phyloP scores from a whole-genome alignment of 2,888 invertebrate genomes.

The Dicycla oo region DNA sequence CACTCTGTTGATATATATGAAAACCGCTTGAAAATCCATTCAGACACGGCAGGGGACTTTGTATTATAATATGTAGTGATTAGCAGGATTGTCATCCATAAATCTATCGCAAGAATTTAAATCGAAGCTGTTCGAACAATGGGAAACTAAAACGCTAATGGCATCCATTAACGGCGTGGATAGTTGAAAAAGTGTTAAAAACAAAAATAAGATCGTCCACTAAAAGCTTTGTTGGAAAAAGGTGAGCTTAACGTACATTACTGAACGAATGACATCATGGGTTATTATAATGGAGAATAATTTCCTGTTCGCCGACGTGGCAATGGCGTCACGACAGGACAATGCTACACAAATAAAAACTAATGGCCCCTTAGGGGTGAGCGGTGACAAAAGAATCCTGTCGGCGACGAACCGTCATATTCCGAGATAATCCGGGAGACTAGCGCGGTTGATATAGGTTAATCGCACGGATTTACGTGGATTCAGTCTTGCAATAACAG shows the following conservation, averaged over 20 bases:
- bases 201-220: slow-evolving; percentile 66
- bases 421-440: slow-evolving; percentile 75
- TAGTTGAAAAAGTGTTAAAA: slow-evolving; percentile 70
- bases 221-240: slow-evolving; percentile 73
- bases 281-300: slow-evolving; percentile 81
- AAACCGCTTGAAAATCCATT: too few species aligned
- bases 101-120: slow-evolving; percentile 49
- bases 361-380: slow-evolving; percentile 76
- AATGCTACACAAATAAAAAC: slow-evolving; percentile 84
- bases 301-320: slow-evolving; percentile 77
- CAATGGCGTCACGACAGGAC: slow-evolving; percentile 75
- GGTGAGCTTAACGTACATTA: slow-evolving; percentile 73
- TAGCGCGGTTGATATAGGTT: slow-evolving; percentile 77
- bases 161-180: slow-evolving; percentile 68
- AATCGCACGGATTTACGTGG: slow-evolving; percentile 79
- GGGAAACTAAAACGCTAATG: slow-evolving; percentile 68
- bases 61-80: too few species aligned
- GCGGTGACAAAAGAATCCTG: slow-evolving; percentile 78
- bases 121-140: slow-evolving; percentile 58
- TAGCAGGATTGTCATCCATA: not conserved
- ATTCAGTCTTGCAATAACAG: slow-evolving; percentile 80
- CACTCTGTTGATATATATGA: too few species aligned
- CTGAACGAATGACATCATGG: slow-evolving; percentile 73
- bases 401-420: slow-evolving; percentile 73
- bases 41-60: too few species aligned